Base-by-base conservation (phyloP, 2,888 invertebrate species). In the Sinotaia quadrata region DNA sequence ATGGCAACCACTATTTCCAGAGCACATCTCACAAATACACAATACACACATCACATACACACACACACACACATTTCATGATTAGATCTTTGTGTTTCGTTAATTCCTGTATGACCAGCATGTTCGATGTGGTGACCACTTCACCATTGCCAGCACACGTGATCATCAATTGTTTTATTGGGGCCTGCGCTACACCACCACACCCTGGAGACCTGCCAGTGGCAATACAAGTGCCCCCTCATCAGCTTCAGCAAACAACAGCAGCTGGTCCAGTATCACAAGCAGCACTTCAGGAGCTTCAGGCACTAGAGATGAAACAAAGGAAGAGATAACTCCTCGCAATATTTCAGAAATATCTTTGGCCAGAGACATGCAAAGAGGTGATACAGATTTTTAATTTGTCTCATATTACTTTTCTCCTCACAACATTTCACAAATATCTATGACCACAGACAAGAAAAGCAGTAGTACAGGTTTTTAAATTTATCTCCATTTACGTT, bases 161-260 rank as follows among this genome's bases (percentile, higher is more conserved):
- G 91, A 92, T 74, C 92, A 93, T 83, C 91, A 92, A 31, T 87
- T 93, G 10, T 91, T 92, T 75, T 91, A 93, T 81, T 93, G 93
- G 93, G 93, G 93, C 1, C 73, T 84, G 29, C 73, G 84, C 15
- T 83, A 81, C 70, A 77, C 76, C 31, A 79, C 78, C 54, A 71
- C 74, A 29, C 76, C 79, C 12, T 81, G 80, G 66, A 73, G 71
- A 21, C 77, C 72, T 33, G 77, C 73, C 31, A 70, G 63, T 36
- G 51, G 27, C 37, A 57, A 65, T 29, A 61, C 47, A 29, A 51
- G 33, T 34, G 52, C 62, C 37, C 8, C 8, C 8, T 21, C 21
- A n/a, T 21, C 47, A 12, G 18, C 47, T 21, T 47, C 47, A 5
- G 47, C 47, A 47, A 24, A 24, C 8, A 47, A 47, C 47, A 65